phyloP scores from a whole-genome alignment of 1,140 invertebrate species.

The Drosophila athabasca region DNA sequence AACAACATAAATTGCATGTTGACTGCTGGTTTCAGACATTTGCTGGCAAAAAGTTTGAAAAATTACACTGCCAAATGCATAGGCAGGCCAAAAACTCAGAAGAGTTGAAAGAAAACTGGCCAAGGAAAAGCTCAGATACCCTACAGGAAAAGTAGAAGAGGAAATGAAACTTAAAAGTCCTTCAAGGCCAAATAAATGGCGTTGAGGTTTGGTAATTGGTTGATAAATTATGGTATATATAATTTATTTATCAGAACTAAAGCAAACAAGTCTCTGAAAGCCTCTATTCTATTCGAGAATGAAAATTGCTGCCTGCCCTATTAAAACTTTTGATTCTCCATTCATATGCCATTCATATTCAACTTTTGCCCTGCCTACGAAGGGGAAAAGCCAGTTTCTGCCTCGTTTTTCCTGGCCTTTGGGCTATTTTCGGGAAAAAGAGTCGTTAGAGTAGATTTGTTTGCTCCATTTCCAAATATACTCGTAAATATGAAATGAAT shows the following conservation, averaged over 20 bases:
- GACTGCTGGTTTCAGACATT: constrained; percentile 56
- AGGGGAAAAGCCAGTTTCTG: background rate
- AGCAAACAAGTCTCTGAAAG: no score
- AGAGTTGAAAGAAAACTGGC: background rate
- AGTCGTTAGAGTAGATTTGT: constrained; percentile 7
- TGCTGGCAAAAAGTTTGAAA: constrained; percentile 60
- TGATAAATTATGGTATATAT: no score
- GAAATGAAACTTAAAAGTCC: no score
- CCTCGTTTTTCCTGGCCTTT: background rate
- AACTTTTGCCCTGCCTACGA: no score
- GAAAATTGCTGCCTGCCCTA: no score
- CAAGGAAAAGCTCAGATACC: background rate
- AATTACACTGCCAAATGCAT: constrained; percentile 76
- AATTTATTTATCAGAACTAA: no score
- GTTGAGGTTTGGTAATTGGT: no score
- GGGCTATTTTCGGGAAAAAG: background rate
- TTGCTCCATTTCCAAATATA: background rate
- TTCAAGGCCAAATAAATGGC: no score
- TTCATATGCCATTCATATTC: no score
- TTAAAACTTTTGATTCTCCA: no score
- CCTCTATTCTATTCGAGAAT: no score
- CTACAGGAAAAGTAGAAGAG: background rate
- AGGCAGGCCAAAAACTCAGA: constrained; percentile 28
- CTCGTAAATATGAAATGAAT: background rate
- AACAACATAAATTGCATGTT: constrained; percentile 80